Base-by-base conservation (phyloP, 2,888 invertebrate genomes). In the Tricholauxania praeusta region DNA sequence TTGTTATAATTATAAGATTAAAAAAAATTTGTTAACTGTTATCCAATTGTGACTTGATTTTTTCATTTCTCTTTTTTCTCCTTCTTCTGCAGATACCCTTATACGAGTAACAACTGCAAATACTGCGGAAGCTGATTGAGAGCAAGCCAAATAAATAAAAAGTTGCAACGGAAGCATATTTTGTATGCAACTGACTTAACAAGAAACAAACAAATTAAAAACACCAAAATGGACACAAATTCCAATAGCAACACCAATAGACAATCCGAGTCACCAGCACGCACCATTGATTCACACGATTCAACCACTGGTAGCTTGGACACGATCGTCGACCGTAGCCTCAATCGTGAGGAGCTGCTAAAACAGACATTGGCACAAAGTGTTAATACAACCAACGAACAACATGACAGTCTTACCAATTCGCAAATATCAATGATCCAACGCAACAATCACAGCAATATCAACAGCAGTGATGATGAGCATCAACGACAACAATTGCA, bases 291-390 rank as follows among this genome's bases (percentile, higher is more conserved):
- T 68, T 87, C 87, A 48, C 81, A 81, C 72, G 87, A 84, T 71
- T 87, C 87, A 49, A 86, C 86, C 49, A 81, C 82, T 12, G 85
- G 82, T 66, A 87, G 87, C 79, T 81, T 86, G 81, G 86, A 87
- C 66, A 87, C 87, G 32, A 87, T 87, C 73, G 85, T 87, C 8
- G 85, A 87, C 77, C 84, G 86, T 68, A 82, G 79, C 69, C 65
- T 79, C 22, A 83, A 78, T 64, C 79, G 78, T 55, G 78, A 80
- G 71, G 82, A 83, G 63, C 74, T 80, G 68, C 78, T 85, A 75
- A 84, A 84, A 76, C 80, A 80, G 68, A 77, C 80, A 62, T 82
- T 85, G 51, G 82, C 81, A 71, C 82, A 84, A 73, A 83, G 83
- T 78, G 82, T 82, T 55, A 86, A 86, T 73, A 78, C 83, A 64